phyloP scores from a whole-genome alignment of 2,113 vertebrate species.

The Pao palembangensis region DNA sequence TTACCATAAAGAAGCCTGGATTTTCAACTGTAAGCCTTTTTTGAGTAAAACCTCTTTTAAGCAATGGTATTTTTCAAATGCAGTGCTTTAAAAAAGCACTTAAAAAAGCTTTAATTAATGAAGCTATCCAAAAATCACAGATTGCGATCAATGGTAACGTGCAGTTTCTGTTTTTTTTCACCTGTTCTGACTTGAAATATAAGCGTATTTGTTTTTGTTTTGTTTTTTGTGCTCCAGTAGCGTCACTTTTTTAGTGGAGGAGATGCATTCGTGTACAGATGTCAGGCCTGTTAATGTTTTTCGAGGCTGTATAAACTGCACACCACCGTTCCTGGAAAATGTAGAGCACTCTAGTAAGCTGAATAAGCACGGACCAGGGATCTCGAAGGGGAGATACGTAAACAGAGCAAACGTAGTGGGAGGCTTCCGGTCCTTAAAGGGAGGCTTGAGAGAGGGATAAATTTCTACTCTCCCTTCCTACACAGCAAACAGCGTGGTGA shows the following conservation, averaged over 20 bases:
- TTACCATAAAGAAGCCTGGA: too few species aligned
- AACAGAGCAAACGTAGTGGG: slow-evolving; percentile 35
- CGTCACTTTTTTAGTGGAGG: slow-evolving; percentile 27
- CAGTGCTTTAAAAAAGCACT: too few species aligned
- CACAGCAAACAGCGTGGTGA: slow-evolving; percentile 3
- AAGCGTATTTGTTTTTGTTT: too few species aligned
- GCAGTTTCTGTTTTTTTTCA: too few species aligned
- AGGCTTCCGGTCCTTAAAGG: slow-evolving; percentile 35
- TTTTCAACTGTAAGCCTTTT: too few species aligned
- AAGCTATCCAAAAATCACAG: too few species aligned
- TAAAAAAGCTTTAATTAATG: too few species aligned
- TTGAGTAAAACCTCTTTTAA: too few species aligned
- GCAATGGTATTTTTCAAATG: too few species aligned
- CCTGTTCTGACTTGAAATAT: too few species aligned
- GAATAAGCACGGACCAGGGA: slow-evolving; percentile 50
- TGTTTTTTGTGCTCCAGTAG: slow-evolving; percentile 17
- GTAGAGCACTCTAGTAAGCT: slow-evolving; percentile 43
- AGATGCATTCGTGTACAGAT: slow-evolving; percentile 33
- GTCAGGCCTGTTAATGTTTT: slow-evolving; percentile 47
- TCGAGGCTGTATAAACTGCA: slow-evolving; percentile 31
- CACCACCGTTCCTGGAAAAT: slow-evolving; percentile 58
- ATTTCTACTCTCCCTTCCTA: slow-evolving; percentile 11
- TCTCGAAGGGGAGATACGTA: slow-evolving; percentile 37
- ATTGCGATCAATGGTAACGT: too few species aligned
- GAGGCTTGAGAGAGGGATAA: slow-evolving; percentile 29